Conservation (phyloP, 2,113 vertebrate species). For the Ariopsis seemanni region DNA sequence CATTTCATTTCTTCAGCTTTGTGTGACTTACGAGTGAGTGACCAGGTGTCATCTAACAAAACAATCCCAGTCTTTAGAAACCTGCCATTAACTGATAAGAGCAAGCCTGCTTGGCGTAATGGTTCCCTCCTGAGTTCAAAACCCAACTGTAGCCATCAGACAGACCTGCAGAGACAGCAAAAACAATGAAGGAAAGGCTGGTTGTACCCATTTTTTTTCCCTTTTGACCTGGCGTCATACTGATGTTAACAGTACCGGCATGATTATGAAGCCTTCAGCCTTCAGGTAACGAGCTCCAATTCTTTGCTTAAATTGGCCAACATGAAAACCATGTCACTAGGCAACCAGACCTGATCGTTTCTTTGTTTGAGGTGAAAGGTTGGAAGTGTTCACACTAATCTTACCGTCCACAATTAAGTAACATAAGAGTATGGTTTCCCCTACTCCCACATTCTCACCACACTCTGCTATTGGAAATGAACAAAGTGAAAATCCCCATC, state of each 20-base stretch:
- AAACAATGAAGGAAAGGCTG: background rate
- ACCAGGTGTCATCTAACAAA: slow-evolving; percentile 75
- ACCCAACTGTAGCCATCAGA: slow-evolving; percentile 42
- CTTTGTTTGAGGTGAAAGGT: slow-evolving; percentile 92
- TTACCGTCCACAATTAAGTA: slow-evolving; percentile 87
- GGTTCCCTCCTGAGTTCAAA: slow-evolving; percentile 69
- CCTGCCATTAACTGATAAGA: slow-evolving; percentile 78
- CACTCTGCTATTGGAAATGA: slow-evolving; percentile 68
- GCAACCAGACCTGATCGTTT: slow-evolving; percentile 88
- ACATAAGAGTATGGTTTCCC: slow-evolving; percentile 70
- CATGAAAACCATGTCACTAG: slow-evolving; percentile 77
- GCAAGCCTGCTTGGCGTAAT: slow-evolving; percentile 65
- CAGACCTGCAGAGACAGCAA: slow-evolving; percentile 51
- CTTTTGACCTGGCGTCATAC: background rate
- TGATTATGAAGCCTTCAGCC: slow-evolving; percentile 48
- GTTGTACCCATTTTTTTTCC: background rate
- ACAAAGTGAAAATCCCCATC: slow-evolving; percentile 69
- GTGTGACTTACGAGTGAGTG: slow-evolving; percentile 56
- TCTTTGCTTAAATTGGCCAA: slow-evolving; percentile 58
- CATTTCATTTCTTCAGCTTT: slow-evolving; percentile 47
- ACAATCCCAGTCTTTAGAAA: slow-evolving; percentile 73
- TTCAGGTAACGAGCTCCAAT: slow-evolving; percentile 43
- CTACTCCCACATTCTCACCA: background rate
- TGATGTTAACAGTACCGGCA: slow-evolving; percentile 1
- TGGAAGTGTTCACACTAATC: slow-evolving; percentile 91